Percentiles rank a stretch among this genome's conserved stretches.
phyloP scores from a whole-genome alignment of 2,888 invertebrate genomes.

The Harpalus rubripes region DNA sequence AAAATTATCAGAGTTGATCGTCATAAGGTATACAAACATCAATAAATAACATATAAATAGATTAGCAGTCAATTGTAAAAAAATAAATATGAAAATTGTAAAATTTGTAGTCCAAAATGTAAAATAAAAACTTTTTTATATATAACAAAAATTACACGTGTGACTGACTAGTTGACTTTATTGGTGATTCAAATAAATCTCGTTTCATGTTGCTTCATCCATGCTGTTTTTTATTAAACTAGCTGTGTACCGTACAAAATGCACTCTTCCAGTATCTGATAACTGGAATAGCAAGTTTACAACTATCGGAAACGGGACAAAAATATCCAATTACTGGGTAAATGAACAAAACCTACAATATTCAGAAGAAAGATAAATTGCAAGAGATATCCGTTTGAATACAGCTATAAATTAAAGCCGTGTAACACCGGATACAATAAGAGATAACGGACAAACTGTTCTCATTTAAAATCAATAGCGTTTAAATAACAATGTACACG shows the following conservation, averaged over 20 bases:
- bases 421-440: slow-evolving; percentile 49
- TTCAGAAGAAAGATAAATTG: slow-evolving; percentile 51
- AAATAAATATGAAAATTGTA: no score
- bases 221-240: neutral
- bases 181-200: neutral
- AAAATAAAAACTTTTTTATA: no score
- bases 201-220: neutral
- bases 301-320: slow-evolving; percentile 46
- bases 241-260: neutral
- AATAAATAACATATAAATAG: no score
- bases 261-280: slow-evolving; percentile 7
- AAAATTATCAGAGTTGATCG: no score
- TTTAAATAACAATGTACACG: slow-evolving; percentile 45
- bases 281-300: slow-evolving; percentile 17
- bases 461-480: slow-evolving; percentile 39
- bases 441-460: slow-evolving; percentile 49
- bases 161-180: no score
- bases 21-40: no score
- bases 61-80: no score
- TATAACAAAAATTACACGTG: no score
- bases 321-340: slow-evolving; percentile 48
- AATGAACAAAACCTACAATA: slow-evolving; percentile 49
- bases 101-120: no score
- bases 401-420: slow-evolving; percentile 36
- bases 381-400: slow-evolving; percentile 47